Base-by-base conservation (phyloP, 2,888 invertebrate species). In the Girardia tigrina region DNA sequence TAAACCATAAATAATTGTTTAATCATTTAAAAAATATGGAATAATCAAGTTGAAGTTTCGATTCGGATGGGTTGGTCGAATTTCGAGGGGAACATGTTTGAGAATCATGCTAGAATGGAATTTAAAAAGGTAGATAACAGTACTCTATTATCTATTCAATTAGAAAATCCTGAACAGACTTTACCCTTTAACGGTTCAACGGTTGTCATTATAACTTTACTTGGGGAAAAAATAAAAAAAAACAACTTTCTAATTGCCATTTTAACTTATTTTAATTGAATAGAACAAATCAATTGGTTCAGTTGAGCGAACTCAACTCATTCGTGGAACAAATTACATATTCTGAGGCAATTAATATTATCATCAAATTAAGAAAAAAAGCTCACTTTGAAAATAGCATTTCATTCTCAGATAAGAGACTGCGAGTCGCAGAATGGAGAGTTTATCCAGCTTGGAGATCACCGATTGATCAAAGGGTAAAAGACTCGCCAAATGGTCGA, bases 311-410 rank as follows among this genome's bases (percentile, higher is more conserved):
- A 16, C 23, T n/a, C 56, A 56, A 56, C 56, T 56, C 4, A 56
- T 56, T 56, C 23, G 23, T 23, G 23, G 56, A 56, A 56, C 56
- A n/a, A 56, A 56, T 56, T 56, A n/a, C n/a, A n/a, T n/a, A n/a
- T n/a, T n/a, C n/a, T n/a, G n/a, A n/a, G n/a, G n/a, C n/a, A n/a
- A n/a, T n/a, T n/a, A n/a, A n/a, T n/a, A n/a, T n/a, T n/a, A n/a
- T n/a, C n/a, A n/a, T n/a, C n/a, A n/a, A n/a, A n/a, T n/a, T n/a
- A n/a, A n/a, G n/a, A n/a, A n/a, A n/a, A n/a, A n/a, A n/a, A 23
- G 82, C 89, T 88, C 86, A 97, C 97, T 94, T 91, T 95, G 94
- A 87, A 98, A 98, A 88, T 97, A 98, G 87, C 94, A 94, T 87
- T 98, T 98, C 83, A 94, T 97, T 82, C 97, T 76, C 28, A 98